A percentile compares a stretch with the other conserved stretches of the same genome.
These are phyloP conservation scores for Channa argus DNA, from an alignment of 2,113 vertebrate species.

Conservation along the genomic window DNA sequence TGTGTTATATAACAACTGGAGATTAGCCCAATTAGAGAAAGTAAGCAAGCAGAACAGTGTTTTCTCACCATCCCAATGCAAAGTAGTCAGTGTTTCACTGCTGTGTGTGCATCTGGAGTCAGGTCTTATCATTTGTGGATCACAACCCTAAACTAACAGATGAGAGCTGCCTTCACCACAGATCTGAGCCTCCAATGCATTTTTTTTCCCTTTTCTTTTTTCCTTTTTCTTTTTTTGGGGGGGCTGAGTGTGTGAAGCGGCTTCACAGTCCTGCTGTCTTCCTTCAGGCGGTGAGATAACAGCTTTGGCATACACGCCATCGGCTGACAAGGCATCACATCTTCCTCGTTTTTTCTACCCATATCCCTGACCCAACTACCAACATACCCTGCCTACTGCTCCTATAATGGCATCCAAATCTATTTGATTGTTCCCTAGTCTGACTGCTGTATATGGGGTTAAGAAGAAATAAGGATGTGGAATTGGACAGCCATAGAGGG, in stretches of 20 bases:
- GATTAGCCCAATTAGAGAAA: constrained; percentile 21
- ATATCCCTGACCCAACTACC: constrained; percentile 4
- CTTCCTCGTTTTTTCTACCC: constrained; percentile 6
- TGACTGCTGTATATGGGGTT: not conserved
- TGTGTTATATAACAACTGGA: constrained; percentile 3
- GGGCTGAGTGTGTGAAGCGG: constrained; percentile 2
- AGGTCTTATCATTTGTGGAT: not conserved
- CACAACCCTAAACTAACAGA: constrained; percentile 6
- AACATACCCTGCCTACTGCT: not conserved
- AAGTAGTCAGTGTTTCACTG: not conserved
- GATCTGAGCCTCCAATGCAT: constrained; percentile 6
- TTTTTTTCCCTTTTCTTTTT: not conserved
- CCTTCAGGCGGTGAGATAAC: constrained; percentile 50
- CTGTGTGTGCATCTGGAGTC: not conserved
- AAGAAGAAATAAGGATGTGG: not conserved
- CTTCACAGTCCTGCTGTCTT: constrained; percentile 52
- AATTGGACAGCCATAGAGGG: not conserved
- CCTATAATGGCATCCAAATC: not conserved
- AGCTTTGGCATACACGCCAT: constrained; percentile 26
- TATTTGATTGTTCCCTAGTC: not conserved
- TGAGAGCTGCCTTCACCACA: not conserved
- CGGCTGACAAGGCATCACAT: constrained; percentile 51
- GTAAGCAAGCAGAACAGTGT: not conserved
- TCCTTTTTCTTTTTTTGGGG: too few relatives aligned
- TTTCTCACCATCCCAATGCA: not conserved